phyloP scores from a whole-genome alignment of 2,888 invertebrate genomes.

The Leucania comma region DNA sequence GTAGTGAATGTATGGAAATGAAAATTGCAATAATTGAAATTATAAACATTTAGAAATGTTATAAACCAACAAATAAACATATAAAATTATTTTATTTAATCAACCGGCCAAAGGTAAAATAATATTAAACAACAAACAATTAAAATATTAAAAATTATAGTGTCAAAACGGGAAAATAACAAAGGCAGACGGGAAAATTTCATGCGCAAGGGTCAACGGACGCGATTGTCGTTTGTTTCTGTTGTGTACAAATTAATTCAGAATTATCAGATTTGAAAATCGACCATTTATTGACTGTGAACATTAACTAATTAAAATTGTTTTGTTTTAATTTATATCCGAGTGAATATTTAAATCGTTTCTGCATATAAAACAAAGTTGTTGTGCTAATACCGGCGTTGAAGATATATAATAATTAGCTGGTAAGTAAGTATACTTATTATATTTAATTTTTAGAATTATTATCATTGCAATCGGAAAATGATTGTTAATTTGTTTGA shows the following conservation, averaged over 20 bases:
- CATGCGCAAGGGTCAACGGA: conserved; percentile 57
- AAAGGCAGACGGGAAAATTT: conserved; percentile 2
- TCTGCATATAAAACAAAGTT: conserved; percentile 16
- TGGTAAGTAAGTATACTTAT: conserved; percentile 56
- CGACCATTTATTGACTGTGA: conserved; percentile 17
- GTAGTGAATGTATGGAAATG: neutral
- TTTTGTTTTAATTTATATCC: conserved; percentile 26
- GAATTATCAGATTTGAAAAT: conserved; percentile 11
- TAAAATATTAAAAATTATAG: neutral
- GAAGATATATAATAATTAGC: conserved; percentile 39
- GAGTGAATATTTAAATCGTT: neutral
- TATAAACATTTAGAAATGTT: neutral
- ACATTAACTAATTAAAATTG: conserved; percentile 16
- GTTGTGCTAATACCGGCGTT: conserved; percentile 46
- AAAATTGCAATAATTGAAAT: neutral
- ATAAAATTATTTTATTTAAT: neutral
- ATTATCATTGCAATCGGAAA: neutral
- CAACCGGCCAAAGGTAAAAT: neutral
- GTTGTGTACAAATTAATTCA: conserved; percentile 53
- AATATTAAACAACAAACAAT: neutral
- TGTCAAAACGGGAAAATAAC: conserved; percentile 59
- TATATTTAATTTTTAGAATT: neutral
- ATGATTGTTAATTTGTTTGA: neutral
- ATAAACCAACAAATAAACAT: too few relatives aligned
- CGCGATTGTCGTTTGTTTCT: conserved; percentile 55